phyloP scores from a whole-genome alignment of 2,888 invertebrate genomes.

The Archaeoteleia sp. region DNA sequence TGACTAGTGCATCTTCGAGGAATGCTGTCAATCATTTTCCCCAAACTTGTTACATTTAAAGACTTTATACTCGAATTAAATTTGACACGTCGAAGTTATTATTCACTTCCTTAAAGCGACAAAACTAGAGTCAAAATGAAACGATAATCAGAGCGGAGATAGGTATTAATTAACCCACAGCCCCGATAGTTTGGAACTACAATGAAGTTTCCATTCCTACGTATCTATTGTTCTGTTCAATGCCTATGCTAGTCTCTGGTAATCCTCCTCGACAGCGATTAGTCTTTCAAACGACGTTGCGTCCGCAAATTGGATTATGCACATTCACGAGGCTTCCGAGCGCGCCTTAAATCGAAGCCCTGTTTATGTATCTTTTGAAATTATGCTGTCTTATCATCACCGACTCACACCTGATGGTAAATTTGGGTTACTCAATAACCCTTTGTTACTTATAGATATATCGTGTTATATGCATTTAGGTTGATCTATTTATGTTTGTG shows the following conservation, averaged over 20 bases:
- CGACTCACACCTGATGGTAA: constrained; percentile 44
- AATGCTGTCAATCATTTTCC: too few species aligned
- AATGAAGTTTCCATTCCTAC: constrained; percentile 50
- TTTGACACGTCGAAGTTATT: constrained; percentile 17
- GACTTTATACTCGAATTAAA: constrained; percentile 34
- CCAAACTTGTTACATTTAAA: constrained; percentile 7
- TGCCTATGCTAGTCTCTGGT: constrained; percentile 47
- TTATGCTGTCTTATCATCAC: constrained; percentile 50
- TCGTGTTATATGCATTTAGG: too few species aligned
- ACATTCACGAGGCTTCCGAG: constrained; percentile 54
- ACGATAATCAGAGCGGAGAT: constrained; percentile 48
- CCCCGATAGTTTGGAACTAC: constrained; percentile 50
- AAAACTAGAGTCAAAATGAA: constrained; percentile 41
- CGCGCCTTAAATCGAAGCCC: constrained; percentile 52
- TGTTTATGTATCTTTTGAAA: constrained; percentile 52
- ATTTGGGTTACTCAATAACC: constrained; percentile 50
- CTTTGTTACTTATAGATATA: constrained; percentile 37
- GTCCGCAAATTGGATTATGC: constrained; percentile 54
- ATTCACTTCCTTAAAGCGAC: constrained; percentile 8
- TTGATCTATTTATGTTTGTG: too few species aligned
- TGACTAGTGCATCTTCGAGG: too few species aligned
- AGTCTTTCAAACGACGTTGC: constrained; percentile 53
- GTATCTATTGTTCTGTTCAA: constrained; percentile 53
- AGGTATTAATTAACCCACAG: constrained; percentile 47
- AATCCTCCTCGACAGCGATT: constrained; percentile 53